These are phyloP conservation scores for Lampris incognitus DNA, from an alignment of 2,113 vertebrate species.

Conservation along the genomic window DNA sequence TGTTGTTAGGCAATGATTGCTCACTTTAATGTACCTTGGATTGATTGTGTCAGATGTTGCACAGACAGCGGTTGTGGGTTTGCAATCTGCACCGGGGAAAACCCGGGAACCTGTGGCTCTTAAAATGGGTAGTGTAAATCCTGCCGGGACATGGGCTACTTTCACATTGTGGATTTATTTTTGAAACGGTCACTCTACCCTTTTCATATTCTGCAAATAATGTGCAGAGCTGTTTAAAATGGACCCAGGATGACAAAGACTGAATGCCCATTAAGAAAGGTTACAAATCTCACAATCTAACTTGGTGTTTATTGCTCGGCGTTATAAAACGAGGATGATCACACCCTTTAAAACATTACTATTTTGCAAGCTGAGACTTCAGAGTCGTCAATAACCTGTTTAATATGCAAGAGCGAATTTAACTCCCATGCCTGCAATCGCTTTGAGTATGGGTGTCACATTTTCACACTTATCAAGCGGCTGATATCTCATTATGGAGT, in stretches of 20 bases:
- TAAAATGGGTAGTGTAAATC: background rate
- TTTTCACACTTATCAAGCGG: background rate
- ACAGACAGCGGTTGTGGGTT: slow-evolving; percentile 28
- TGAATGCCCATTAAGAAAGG: too few species aligned
- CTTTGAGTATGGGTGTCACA: background rate
- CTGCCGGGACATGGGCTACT: background rate
- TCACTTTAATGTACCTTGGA: slow-evolving; percentile 69
- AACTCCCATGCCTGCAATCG: background rate
- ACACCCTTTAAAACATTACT: background rate
- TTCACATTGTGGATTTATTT: background rate
- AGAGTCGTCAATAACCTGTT: background rate
- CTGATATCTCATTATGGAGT: background rate
- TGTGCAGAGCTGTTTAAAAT: too few species aligned
- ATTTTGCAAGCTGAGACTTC: background rate
- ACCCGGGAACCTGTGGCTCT: background rate
- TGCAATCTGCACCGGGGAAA: slow-evolving; percentile 16
- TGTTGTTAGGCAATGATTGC: slow-evolving; percentile 65
- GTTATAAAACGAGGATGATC: too few species aligned
- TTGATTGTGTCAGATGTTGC: slow-evolving; percentile 32
- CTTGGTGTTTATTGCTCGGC: too few species aligned
- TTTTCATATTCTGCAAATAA: too few species aligned
- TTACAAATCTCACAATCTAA: too few species aligned
- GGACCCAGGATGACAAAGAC: too few species aligned
- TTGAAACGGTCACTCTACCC: too few species aligned
- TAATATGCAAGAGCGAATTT: slow-evolving; percentile 15